Conservation (phyloP, 1,140 invertebrate genomes). For the Marisa cornuarietis region DNA sequence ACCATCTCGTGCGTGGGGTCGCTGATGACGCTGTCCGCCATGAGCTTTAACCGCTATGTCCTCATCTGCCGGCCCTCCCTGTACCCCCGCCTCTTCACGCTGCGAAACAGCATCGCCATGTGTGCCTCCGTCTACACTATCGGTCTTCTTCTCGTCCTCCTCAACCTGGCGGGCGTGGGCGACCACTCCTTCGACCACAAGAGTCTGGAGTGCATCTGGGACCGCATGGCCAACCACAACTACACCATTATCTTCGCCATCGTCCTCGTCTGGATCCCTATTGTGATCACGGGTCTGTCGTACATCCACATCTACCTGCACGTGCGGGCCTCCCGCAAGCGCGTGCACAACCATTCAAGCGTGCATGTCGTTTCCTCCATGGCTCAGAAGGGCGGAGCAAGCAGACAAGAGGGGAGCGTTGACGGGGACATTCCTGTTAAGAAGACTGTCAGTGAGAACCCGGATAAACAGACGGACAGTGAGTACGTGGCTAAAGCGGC, state of each 20-base stretch:
- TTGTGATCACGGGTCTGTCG: constrained; percentile 33
- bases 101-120: constrained; percentile 25
- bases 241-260: constrained; percentile 41
- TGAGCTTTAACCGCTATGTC: constrained; percentile 47
- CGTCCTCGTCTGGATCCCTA: constrained; percentile 34
- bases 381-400: too few relatives aligned
- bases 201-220: constrained; percentile 42
- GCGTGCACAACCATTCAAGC: constrained; percentile 11
- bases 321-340: constrained; percentile 22
- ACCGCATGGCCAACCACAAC: constrained; percentile 40
- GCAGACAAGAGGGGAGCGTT: too few relatives aligned
- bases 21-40: constrained; percentile 42
- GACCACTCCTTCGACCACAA: constrained; percentile 41
- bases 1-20: constrained; percentile 42
- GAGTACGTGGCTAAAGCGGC: too few relatives aligned
- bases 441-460: too few relatives aligned
- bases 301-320: constrained; percentile 41
- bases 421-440: too few relatives aligned
- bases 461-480: too few relatives aligned
- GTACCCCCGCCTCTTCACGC: constrained; percentile 41
- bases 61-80: constrained; percentile 35
- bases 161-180: constrained; percentile 39
- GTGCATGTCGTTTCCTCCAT: too few relatives aligned
- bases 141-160: constrained; percentile 26
- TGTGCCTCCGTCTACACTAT: constrained; percentile 32